Percentiles rank a stretch among this genome's conserved stretches.
These are phyloP conservation scores for Hyposoter didymator DNA, from an alignment of 2,888 invertebrate genomes.

Conservation along the genomic window DNA sequence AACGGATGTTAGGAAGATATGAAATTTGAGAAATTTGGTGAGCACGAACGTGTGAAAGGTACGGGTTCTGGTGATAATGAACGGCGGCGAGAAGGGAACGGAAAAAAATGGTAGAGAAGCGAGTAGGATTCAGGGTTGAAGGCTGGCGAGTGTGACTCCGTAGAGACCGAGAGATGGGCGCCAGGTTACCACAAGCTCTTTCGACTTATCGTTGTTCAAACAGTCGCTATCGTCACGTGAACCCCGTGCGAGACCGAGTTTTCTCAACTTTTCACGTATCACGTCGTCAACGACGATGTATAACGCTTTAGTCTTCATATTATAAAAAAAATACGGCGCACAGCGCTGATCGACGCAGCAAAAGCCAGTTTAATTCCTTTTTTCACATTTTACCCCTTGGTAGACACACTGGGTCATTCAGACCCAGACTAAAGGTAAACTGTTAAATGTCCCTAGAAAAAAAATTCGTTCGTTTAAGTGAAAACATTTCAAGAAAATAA, in stretches of 20 bases:
- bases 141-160: slow-evolving; percentile 47
- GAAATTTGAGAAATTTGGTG: slow-evolving; percentile 12
- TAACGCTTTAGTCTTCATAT: slow-evolving; percentile 67
- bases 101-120: slow-evolving; percentile 32
- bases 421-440: no score
- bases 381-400: no score
- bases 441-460: neutral
- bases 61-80: slow-evolving; percentile 28
- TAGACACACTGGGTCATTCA: no score
- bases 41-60: slow-evolving; percentile 22
- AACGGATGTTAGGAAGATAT: slow-evolving; percentile 5
- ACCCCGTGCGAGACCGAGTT: slow-evolving; percentile 70
- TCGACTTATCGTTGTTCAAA: slow-evolving; percentile 81
- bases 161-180: slow-evolving; percentile 61
- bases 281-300: slow-evolving; percentile 59
- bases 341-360: slow-evolving; percentile 37
- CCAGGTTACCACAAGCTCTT: slow-evolving; percentile 72
- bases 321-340: slow-evolving; percentile 61
- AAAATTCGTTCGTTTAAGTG: neutral
- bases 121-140: slow-evolving; percentile 58
- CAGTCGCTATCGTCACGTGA: slow-evolving; percentile 79
- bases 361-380: neutral
- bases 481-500: neutral
- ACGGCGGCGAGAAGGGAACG: slow-evolving; percentile 13
- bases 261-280: slow-evolving; percentile 61